phyloP scores from a whole-genome alignment of 2,797 vertebrate genomes.

The Ambastaia sidthimunki region DNA sequence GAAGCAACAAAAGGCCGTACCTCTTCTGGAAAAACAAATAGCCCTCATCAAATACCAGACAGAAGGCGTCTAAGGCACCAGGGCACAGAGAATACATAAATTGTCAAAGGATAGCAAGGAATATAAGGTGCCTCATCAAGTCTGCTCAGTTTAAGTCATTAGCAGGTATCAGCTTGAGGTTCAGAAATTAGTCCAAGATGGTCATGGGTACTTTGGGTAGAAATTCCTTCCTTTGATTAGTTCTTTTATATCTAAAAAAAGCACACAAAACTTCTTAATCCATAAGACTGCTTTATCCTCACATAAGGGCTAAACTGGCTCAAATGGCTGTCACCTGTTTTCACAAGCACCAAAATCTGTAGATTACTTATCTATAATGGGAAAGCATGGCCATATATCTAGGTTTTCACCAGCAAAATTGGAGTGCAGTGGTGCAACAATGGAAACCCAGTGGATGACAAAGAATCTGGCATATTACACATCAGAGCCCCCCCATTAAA shows the following conservation, averaged over 20 bases:
- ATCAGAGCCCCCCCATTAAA: conserved; percentile 7
- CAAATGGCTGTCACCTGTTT: conserved; percentile 32
- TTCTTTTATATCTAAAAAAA: not conserved
- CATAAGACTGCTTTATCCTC: not conserved
- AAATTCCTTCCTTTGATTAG: too few relatives aligned
- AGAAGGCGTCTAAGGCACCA: conserved; percentile 4
- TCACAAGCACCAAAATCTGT: conserved; percentile 42
- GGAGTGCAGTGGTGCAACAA: conserved; percentile 7
- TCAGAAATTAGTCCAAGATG: conserved; percentile 15
- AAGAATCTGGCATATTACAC: conserved; percentile 20
- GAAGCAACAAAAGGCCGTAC: conserved; percentile 32
- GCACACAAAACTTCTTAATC: conserved; percentile 21
- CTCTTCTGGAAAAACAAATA: conserved; percentile 41
- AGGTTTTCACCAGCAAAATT: conserved; percentile 46
- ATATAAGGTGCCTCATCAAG: conserved; percentile 13
- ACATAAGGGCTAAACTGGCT: conserved; percentile 12
- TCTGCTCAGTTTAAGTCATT: conserved; percentile 10
- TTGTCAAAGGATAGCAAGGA: conserved; percentile 15
- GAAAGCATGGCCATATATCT: conserved; percentile 61
- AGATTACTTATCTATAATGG: conserved; percentile 60
- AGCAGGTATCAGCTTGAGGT: conserved; percentile 5
- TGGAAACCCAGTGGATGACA: conserved; percentile 7
- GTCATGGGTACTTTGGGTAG: not conserved
- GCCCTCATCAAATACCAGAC: conserved; percentile 32
- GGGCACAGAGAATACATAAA: conserved; percentile 10